Base-by-base conservation (phyloP, 2,113 vertebrate species). In the Hiodon alosoides region DNA sequence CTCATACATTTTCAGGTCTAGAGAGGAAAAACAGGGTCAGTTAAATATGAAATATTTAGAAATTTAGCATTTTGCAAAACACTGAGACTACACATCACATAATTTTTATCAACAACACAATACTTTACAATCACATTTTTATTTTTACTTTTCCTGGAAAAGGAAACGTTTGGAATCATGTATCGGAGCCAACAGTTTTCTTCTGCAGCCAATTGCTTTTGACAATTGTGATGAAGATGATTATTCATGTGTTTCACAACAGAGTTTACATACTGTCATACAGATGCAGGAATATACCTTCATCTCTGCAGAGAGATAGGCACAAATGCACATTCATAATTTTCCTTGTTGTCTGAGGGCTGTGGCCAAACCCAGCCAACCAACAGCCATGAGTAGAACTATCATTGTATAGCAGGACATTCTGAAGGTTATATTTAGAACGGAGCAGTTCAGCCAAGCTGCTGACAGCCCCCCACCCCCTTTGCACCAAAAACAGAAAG, bases 401-500 rank as follows among this genome's bases (percentile, higher is more conserved):
- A 68, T 75, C 69, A 46, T 16, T 11, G n/a, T 72, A 61, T 54
- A 16, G 65, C 61, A 69, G 61, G 60, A 70, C 72, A 74, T 62
- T 71, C 65, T 57, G 74, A 13, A 31, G 71, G 64, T 57, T 72
- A 76, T 62, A 69, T 65, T 76, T 69, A 76, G 57, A 55, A 13
- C 58, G 17, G 66, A 10, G 50, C 53, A 13, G 9, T 9, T 17
- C 46, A 64, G 60, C 61, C 54, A 72, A 59, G 69, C 31, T 66
- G 17, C 68, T 54, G 60, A 58, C 73, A 69, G 74, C 74, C 47
- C 47, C 57, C 58, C 69, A 31, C 31, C 31, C 31, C 31, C 31
- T 31, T 31, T 31, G 31, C 31, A 31, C 31, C 31, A 31, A 31
- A 31, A 31, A 31, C 31, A 31, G 31, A 31, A 31, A 31, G 31